Evolutionary conservation across 2,888 invertebrate genomes (phyloP).

Genomic region (Drosophila flavopinicola): DNA sequence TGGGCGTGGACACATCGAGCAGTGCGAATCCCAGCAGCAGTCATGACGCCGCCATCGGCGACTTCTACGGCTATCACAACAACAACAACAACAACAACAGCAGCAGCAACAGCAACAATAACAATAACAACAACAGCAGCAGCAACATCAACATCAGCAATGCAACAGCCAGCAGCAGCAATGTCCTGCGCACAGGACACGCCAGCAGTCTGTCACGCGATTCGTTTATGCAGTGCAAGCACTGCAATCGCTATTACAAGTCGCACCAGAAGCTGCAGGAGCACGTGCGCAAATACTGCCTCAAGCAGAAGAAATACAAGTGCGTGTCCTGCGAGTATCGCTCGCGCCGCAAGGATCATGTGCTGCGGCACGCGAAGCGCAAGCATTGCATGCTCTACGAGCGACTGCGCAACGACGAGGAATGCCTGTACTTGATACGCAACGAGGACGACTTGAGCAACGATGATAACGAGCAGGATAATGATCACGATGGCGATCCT

Average conservation of each 20-base stretch:
- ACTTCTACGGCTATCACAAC: constrained; percentile 71
- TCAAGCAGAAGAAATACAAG: constrained; percentile 84
- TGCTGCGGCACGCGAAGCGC: constrained; percentile 82
- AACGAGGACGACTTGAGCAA: constrained; percentile 80
- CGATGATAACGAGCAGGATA: constrained; percentile 47
- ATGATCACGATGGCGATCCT: constrained; percentile 28
- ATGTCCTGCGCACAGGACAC: constrained; percentile 17
- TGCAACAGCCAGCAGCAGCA: constrained; percentile 10
- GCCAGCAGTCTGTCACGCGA: constrained; percentile 57
- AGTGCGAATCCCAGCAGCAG: constrained; percentile 48
- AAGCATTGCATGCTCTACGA: constrained; percentile 82
- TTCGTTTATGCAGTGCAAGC: constrained; percentile 82
- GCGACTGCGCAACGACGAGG: constrained; percentile 75
- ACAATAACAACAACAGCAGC: constrained; percentile 17
- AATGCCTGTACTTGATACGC: constrained; percentile 81
- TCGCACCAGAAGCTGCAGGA: constrained; percentile 82
- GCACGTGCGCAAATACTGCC: constrained; percentile 83
- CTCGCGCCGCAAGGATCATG: constrained; percentile 84
- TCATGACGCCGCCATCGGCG: constrained; percentile 50
- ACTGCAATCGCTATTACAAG: constrained; percentile 83
- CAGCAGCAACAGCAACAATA: constrained; percentile 33
- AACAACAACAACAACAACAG: constrained; percentile 61
- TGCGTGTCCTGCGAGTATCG: constrained; percentile 84
- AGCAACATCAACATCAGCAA: constrained; percentile 19
- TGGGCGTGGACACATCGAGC: constrained; percentile 82